Percentiles rank a stretch among this genome's conserved stretches.
Evolutionary conservation across 2,113 vertebrate species (phyloP).

Genomic region (Propithecus coquereli): DNA sequence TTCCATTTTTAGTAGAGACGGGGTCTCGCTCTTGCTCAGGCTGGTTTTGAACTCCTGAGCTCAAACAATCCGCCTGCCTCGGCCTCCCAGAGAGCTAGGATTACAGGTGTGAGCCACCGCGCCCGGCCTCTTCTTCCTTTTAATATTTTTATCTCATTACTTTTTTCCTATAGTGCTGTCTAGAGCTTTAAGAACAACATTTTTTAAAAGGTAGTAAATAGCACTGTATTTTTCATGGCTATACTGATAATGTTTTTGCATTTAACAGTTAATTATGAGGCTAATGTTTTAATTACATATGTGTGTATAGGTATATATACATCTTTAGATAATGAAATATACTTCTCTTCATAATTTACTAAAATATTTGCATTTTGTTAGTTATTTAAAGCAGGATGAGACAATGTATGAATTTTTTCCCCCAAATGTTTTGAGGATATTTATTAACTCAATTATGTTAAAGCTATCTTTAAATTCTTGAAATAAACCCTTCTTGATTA

Average conservation of each 20-base stretch:
- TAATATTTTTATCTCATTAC: background rate
- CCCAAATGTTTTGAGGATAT: background rate
- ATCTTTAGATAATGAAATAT: background rate
- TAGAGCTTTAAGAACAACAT: background rate
- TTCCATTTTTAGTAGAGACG: too few species aligned
- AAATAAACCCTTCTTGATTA: background rate
- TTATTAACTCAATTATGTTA: background rate
- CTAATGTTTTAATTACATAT: background rate
- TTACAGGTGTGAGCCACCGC: too few species aligned
- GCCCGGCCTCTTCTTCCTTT: background rate
- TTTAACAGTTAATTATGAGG: background rate
- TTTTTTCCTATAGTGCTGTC: background rate
- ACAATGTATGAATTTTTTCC: background rate
- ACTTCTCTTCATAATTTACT: slow-evolving; percentile 12
- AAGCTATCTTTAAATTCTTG: background rate
- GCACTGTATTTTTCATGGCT: background rate
- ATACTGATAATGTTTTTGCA: background rate
- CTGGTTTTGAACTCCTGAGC: too few species aligned
- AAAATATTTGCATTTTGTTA: background rate
- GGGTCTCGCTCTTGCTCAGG: too few species aligned
- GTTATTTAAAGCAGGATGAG: background rate
- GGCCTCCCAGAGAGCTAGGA: too few species aligned
- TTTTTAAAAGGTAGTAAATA: background rate
- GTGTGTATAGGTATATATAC: background rate
- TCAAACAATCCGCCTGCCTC: too few species aligned